Percentiles rank a stretch among this genome's conserved stretches.
Conservation (phyloP, 2,797 vertebrate species). For the Urophycis tenuis region DNA sequence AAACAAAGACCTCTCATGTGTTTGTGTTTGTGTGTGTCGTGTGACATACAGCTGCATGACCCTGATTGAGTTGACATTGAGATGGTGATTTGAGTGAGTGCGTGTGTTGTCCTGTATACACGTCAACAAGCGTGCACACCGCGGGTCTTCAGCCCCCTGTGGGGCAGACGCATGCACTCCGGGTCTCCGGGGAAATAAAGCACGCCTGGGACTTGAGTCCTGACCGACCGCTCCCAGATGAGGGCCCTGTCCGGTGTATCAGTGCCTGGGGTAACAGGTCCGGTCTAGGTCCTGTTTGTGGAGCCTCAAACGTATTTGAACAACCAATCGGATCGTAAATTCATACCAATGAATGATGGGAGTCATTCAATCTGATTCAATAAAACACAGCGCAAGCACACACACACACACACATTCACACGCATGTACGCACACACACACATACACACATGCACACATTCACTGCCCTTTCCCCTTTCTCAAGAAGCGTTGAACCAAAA, state of each 20-base stretch:
- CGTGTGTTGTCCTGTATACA: background rate
- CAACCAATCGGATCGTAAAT: background rate
- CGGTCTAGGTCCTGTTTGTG: background rate
- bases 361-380: constrained; percentile 2
- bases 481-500: background rate
- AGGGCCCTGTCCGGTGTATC: background rate
- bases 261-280: background rate
- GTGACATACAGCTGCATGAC: background rate
- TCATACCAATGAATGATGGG: background rate
- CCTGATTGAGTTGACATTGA: background rate
- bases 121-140: background rate
- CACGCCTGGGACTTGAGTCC: background rate
- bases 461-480: background rate
- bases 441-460: background rate
- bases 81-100: background rate
- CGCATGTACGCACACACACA: background rate
- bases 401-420: background rate
- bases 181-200: background rate
- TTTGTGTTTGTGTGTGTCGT: background rate
- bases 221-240: no score
- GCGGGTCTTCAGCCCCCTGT: no score
- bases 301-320: background rate
- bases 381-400: background rate
- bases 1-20: background rate
- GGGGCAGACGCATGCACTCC: background rate